Base-by-base conservation (phyloP, 1,140 invertebrate genomes). In the Zaprionus davidi region DNA sequence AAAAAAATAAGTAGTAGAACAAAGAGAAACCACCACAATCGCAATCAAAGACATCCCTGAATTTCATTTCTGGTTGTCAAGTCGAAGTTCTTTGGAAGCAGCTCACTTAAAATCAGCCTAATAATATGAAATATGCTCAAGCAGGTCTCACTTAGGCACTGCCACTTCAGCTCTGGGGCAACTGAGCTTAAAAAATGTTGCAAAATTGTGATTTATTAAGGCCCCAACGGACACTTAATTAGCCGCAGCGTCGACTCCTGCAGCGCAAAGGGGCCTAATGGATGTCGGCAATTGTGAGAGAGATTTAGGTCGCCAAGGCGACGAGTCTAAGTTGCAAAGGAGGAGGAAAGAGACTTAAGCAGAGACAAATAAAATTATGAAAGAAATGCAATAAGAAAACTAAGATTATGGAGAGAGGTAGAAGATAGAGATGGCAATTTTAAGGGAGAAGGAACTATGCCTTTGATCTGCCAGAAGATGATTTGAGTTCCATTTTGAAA, bases 121-220 rank as follows among this genome's bases (percentile, higher is more conserved):
- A 24, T 51, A 22, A 51, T 51, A 24, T 24, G 2, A 65, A 56
- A 65, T 56, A 41, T 57, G 2, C 51, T 57, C 38, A 66, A 41
- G 41, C 58, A 58, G 56, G 56, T 67, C 26, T 20, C 31, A 56
- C 64, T 56, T 57, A 66, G 53, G 17, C 17, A 26, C 20, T 12
- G 15, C 26, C 58, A 51, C 17, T 2, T 22, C 46, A 59, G 56
- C 31, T 9, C 41, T 20, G 41, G 0, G 28, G 20, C 28, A 51
- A 22, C 38, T 51, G 53, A 24, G 53, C 55, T 28, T 41, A 28
- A 28, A 69, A 76, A 71, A 59, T 63, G 51, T 6, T 56, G 62
- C 51, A 51, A 72, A 79, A 71, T 71, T 72, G 67, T 79, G 62
- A 71, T 76, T 79, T 79, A 78, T 76, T 70, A 71, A 46, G 63